Base-by-base conservation (phyloP, 2,113 vertebrate genomes). In the Macrotis lagotis region DNA sequence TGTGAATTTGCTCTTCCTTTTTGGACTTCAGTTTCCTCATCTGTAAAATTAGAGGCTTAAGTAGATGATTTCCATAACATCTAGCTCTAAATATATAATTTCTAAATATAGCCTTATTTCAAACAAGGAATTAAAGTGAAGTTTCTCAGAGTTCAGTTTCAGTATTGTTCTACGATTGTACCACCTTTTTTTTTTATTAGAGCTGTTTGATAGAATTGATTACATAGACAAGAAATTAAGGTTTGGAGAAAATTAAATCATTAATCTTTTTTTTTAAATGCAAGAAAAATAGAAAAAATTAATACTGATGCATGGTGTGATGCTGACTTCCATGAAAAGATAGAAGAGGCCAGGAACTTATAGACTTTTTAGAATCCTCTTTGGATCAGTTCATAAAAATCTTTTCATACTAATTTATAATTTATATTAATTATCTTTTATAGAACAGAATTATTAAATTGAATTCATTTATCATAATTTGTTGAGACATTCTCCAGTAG, bases 231-330 rank as follows among this genome's bases (percentile, higher is more conserved):
- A 52, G 88, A 83, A 93, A 55, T 88, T 93, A 16, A 74, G 89
- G 44, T 88, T 50, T 88, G n/a, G 8, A 92, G 48, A 90, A 94
- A 93, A 90, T 93, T 91, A 90, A 88, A 2, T 90, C 59, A 24
- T 44, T 37, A 48, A 49, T 49, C 28, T 91, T 91, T 88, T 28
- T 94, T 74, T 66, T 37, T n/a, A n/a, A 66, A 66, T 44, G 59
- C n/a, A 44, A 83, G 19, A 83, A 83, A 74, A 16, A 14, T 19
- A 16, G 3, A 37, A 44, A 55, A 12, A 55, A 55, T 55, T 28
- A 55, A 8, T 55, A 26, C 19, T 83, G 22, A 83, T 44, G 7
- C 2, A 8, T 83, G 19, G 44, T 74, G 44, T 83, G 22, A 83
- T 44, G 59, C n/a, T 74, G 19, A 83, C 66, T 83, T 22, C n/a